Percentiles rank a stretch among this genome's conserved stretches.
These are phyloP conservation scores for Corythaeola cristata DNA, from an alignment of 2,113 vertebrate species.

Conservation along the genomic window DNA sequence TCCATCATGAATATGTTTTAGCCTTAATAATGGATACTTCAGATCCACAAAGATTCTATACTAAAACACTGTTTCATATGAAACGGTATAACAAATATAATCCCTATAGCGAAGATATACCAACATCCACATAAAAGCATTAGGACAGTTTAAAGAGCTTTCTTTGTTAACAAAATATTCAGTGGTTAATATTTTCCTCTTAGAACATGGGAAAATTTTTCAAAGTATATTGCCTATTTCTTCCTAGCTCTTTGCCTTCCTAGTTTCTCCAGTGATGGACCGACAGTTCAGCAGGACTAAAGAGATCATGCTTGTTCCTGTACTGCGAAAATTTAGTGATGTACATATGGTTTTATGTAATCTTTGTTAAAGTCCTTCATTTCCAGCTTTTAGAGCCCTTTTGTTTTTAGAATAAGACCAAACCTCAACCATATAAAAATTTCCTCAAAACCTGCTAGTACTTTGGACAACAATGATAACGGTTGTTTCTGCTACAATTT, in stretches of 20 bases:
- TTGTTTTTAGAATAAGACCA: not conserved
- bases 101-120: not conserved
- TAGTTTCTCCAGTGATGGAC: not conserved
- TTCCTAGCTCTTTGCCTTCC: not conserved
- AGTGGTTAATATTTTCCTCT: not conserved
- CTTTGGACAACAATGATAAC: not conserved
- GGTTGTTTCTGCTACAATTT: not conserved
- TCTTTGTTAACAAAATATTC: not conserved
- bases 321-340: not conserved
- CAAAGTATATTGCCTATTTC: not conserved
- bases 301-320: not conserved
- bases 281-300: not conserved
- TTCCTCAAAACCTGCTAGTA: not conserved
- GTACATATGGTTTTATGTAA: not conserved
- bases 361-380: not conserved
- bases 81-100: not conserved
- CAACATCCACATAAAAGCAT: not conserved
- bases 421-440: not conserved
- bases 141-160: not conserved
- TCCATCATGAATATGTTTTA: not conserved
- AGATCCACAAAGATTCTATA: not conserved
- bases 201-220: not conserved
- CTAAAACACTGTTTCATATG: not conserved
- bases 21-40: slow-evolving; percentile 11
- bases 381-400: not conserved